Percentiles rank a stretch among this genome's conserved stretches.
These are phyloP conservation scores for Uria lomvia DNA, from an alignment of 2,113 vertebrate genomes.

Conservation along the genomic window DNA sequence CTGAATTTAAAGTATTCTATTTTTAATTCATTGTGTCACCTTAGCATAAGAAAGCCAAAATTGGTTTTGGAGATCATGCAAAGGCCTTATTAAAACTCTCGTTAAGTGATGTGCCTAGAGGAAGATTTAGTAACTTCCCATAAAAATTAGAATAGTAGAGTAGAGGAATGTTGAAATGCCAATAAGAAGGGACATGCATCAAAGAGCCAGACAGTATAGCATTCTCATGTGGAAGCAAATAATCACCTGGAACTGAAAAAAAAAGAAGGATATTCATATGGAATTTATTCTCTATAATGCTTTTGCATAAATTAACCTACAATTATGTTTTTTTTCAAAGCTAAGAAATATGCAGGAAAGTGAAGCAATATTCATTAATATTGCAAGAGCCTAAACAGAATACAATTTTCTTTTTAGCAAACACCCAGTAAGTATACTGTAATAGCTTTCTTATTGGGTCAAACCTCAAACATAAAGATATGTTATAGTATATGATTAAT, in stretches of 20 bases:
- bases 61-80: neutral
- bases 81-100: neutral
- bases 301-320: neutral
- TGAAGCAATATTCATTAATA: neutral
- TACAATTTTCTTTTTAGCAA: neutral
- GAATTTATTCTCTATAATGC: neutral
- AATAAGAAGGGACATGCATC: neutral
- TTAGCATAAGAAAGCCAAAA: neutral
- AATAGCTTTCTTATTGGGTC: neutral
- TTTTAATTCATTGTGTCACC: neutral
- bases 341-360: neutral
- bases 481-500: constrained; percentile 10
- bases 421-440: neutral
- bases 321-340: neutral
- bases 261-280: neutral
- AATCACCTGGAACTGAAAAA: neutral
- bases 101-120: neutral
- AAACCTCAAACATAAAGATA: constrained; percentile 9
- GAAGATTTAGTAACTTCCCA: neutral
- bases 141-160: neutral
- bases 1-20: neutral
- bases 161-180: neutral
- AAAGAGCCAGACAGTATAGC: neutral
- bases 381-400: neutral
- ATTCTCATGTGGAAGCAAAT: neutral